Base-by-base conservation (phyloP, 2,888 invertebrate species). In the Zhuqinia jingwanae region DNA sequence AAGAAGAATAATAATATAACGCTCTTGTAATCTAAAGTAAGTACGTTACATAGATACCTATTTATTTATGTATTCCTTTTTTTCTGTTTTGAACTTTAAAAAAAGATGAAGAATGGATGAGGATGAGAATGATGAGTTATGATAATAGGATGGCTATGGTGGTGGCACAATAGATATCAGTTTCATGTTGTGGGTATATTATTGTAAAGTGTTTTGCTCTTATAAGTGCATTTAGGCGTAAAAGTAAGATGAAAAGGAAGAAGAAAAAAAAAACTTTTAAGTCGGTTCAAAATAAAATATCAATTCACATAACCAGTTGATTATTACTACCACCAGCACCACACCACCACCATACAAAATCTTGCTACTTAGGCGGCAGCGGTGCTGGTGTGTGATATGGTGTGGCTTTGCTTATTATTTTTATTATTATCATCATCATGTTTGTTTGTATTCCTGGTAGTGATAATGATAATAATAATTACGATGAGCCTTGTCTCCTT, bases 401-500 rank as follows among this genome's bases (percentile, higher is more conserved):
- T 63, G 50, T 68, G 25, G 22, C 10, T n/a, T 73, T 27, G 50
- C 53, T 53, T 73, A 70, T 25, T 78, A 47, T n/a, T n/a, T n/a
- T n/a, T n/a, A n/a, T n/a, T n/a, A n/a, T n/a, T n/a, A n/a, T n/a
- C n/a, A n/a, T n/a, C n/a, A n/a, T n/a, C n/a, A n/a, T 60, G 36
- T 60, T 77, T 82, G 82, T 87, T 78, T 36, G 36, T 36, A 81
- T 85, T 85, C 53, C 65, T 76, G 65, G 53, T 42, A 30, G 73
- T 80, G 36, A 36, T 36, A 63, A 75, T 79, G 63, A 70, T 85
- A 68, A 60, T 85, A 68, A 78, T 78, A 45, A 78, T 79, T 63
- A 85, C 77, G 75, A 79, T 79, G 79, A 70, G 78, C 25, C 70
- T 60, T 86, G 86, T 86, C 86, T 86, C 76, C 65, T 85, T 60